Percentiles rank a stretch among this genome's conserved stretches.
phyloP scores from a whole-genome alignment of 2,888 invertebrate genomes.

The Drosophila birchii region DNA sequence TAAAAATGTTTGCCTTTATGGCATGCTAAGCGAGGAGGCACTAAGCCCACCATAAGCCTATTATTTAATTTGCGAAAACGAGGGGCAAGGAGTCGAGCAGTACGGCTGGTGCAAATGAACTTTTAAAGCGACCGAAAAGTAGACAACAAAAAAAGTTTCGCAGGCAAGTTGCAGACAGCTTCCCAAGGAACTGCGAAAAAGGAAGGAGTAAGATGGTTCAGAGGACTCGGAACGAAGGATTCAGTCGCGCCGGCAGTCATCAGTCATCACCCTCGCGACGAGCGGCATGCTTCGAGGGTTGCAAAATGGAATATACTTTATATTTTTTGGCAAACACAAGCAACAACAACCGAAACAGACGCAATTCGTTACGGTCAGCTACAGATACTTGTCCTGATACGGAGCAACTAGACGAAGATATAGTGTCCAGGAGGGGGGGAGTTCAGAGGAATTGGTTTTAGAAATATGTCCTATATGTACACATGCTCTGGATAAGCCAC shows the following conservation, averaged over 20 bases:
- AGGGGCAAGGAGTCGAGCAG: slow-evolving; percentile 17
- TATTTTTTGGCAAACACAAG: slow-evolving; percentile 50
- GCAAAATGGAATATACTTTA: slow-evolving; percentile 68
- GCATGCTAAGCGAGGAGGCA: slow-evolving; percentile 73
- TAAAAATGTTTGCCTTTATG: slow-evolving; percentile 75
- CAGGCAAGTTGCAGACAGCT: slow-evolving; percentile 52
- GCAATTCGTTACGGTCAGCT: slow-evolving; percentile 78
- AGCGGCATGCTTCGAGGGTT: slow-evolving; percentile 61
- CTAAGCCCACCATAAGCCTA: slow-evolving; percentile 78
- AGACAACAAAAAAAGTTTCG: slow-evolving; percentile 66
- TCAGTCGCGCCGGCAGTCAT: slow-evolving; percentile 68
- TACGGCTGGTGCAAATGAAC: slow-evolving; percentile 67
- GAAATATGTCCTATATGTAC: slow-evolving; percentile 23
- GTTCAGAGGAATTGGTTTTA: not conserved
- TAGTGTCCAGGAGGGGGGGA: slow-evolving; percentile 13
- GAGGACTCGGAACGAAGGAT: slow-evolving; percentile 6
- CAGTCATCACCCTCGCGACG: slow-evolving; percentile 80
- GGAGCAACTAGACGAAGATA: slow-evolving; percentile 26
- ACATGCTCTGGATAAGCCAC: not conserved
- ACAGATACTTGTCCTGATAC: slow-evolving; percentile 49
- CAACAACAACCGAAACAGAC: slow-evolving; percentile 52
- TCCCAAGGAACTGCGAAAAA: slow-evolving; percentile 7
- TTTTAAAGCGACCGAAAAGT: slow-evolving; percentile 69
- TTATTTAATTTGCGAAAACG: slow-evolving; percentile 72
- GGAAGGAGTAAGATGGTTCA: slow-evolving; percentile 10